These are phyloP conservation scores for Agelas oroides DNA, from an alignment of 37 sponge, comb jelly and placozoan species.

Conservation along the genomic window DNA sequence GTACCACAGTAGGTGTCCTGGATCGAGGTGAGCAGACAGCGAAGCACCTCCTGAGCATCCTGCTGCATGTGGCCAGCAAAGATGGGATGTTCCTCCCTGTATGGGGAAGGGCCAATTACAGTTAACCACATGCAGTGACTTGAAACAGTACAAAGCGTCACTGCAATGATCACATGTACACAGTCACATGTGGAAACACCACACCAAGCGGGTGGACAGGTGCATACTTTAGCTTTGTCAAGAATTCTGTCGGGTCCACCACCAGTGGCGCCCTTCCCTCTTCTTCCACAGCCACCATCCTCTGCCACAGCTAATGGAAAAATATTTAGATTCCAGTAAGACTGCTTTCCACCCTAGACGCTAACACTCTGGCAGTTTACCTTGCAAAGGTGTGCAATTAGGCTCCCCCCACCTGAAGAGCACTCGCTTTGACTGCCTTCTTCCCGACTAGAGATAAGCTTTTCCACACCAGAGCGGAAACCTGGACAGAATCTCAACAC, in stretches of 20 bases:
- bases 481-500: constrained; percentile 69
- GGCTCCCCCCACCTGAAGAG: too few relatives aligned
- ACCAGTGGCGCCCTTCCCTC: too few relatives aligned
- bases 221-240: constrained; percentile 35
- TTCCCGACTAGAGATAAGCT: too few relatives aligned
- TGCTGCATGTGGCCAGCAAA: constrained; percentile 67
- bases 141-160: too few relatives aligned
- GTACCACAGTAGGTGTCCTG: constrained; percentile 25
- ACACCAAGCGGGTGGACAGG: too few relatives aligned
- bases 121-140: neutral
- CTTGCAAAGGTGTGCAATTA: too few relatives aligned
- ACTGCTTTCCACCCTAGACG: too few relatives aligned
- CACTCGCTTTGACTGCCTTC: too few relatives aligned
- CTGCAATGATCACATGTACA: too few relatives aligned
- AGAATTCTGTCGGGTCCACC: neutral
- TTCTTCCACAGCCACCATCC: neutral
- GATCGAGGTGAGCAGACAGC: constrained; percentile 56
- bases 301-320: constrained; percentile 40
- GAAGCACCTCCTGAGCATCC: constrained; percentile 84
- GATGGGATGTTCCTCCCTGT: constrained; percentile 37
- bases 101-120: neutral
- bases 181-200: too few relatives aligned
- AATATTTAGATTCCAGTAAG: too few relatives aligned
- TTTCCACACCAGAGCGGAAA: constrained; percentile 9
- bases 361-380: too few relatives aligned